Conservation (phyloP, 2,797 vertebrate species). For the Chaetophractus vellerosus region DNA sequence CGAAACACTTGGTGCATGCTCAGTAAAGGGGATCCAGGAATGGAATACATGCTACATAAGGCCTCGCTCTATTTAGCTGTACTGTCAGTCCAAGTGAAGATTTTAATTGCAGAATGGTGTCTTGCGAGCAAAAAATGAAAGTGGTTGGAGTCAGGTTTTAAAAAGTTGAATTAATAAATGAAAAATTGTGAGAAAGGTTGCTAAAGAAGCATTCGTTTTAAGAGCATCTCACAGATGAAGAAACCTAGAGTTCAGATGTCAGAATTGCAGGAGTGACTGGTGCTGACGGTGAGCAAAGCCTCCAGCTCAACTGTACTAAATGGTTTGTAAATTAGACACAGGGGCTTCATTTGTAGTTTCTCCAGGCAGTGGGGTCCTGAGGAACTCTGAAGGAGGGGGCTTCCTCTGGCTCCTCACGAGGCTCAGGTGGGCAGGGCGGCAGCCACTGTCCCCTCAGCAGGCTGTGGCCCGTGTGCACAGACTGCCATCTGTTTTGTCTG, state of each 20-base stretch:
- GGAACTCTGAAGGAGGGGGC: background rate
- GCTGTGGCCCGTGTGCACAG: rapidly evolving
- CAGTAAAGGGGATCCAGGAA: background rate
- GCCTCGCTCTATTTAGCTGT: conserved; percentile 54
- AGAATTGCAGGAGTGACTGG: background rate
- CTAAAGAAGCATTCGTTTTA: conserved; percentile 52
- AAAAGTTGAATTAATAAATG: conserved; percentile 64
- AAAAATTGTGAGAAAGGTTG: conserved; percentile 64
- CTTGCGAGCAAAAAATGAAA: conserved; percentile 75
- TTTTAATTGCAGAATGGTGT: conserved; percentile 71
- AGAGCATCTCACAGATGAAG: conserved; percentile 39
- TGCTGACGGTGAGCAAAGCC: background rate
- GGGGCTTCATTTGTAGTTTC: background rate
- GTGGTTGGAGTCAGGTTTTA: conserved; percentile 59
- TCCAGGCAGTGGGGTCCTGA: background rate
- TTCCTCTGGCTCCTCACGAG: background rate
- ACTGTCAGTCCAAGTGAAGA: conserved; percentile 57
- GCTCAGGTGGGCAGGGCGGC: background rate
- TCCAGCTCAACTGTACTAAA: background rate
- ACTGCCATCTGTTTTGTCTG: rapidly evolving
- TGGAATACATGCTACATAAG: background rate
- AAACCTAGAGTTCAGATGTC: conserved; percentile 7
- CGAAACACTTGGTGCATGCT: background rate
- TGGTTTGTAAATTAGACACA: background rate
- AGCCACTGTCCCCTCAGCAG: background rate